Evolutionary conservation across 2,113 vertebrate species (phyloP).

Genomic region (Odocoileus virginianus): DNA sequence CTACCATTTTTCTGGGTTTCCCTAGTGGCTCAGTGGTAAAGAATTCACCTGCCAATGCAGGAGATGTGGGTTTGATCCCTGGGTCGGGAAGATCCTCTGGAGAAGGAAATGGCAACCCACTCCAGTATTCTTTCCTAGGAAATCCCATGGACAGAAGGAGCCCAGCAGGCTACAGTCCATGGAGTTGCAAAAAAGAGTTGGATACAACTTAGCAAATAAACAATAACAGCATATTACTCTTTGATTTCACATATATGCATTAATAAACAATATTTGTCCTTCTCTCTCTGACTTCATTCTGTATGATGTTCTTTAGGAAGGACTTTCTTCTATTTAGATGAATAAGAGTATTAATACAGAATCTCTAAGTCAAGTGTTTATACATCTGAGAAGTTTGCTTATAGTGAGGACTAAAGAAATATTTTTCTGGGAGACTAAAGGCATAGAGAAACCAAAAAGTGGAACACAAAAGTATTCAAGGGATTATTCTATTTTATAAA

Average conservation of each 20-base stretch:
- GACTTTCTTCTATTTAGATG: background rate
- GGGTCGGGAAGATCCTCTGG: background rate
- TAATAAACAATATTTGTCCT: background rate
- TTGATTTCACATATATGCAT: background rate
- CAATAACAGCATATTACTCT: background rate
- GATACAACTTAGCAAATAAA: background rate
- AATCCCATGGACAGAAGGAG: background rate
- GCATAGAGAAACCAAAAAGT: background rate
- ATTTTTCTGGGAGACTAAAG: background rate
- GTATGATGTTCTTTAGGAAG: background rate
- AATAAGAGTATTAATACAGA: background rate
- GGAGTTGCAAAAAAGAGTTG: fast-evolving
- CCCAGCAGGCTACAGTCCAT: background rate
- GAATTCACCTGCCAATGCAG: background rate
- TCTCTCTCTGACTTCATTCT: background rate
- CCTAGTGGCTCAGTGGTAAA: background rate
- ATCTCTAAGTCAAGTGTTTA: slow-evolving; percentile 17
- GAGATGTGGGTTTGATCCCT: background rate
- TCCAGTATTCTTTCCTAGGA: background rate
- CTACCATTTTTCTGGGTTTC: background rate
- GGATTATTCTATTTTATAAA: background rate
- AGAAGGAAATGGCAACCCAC: background rate
- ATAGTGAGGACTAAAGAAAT: background rate
- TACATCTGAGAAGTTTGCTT: background rate
- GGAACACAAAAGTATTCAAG: background rate